These are phyloP conservation scores for Stegodyphus dumicola DNA, from an alignment of 1,140 invertebrate species.

Conservation along the genomic window DNA sequence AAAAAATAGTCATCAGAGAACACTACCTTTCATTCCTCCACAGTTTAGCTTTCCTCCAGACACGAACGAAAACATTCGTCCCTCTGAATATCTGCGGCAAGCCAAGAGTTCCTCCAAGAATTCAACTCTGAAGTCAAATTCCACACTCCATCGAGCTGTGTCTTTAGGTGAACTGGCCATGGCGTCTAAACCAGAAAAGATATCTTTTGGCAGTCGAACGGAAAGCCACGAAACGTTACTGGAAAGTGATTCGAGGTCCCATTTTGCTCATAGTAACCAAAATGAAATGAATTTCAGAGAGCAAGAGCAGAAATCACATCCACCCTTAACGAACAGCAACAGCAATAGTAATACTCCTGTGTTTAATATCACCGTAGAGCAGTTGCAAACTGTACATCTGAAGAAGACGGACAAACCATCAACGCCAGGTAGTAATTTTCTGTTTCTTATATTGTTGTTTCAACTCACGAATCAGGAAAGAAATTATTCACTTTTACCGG, in stretches of 20 bases:
- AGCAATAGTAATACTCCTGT: conserved; percentile 69
- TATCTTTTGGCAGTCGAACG: conserved; percentile 43
- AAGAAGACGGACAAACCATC: conserved; percentile 74
- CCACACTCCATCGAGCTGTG: conserved; percentile 43
- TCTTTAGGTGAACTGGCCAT: conserved; percentile 43
- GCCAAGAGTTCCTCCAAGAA: conserved; percentile 69
- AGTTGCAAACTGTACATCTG: conserved; percentile 84
- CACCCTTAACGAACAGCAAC: conserved; percentile 58
- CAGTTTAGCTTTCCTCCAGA: conserved; percentile 78
- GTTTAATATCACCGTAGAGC: conserved; percentile 85
- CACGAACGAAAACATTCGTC: conserved; percentile 86
- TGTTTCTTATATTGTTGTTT: too few species aligned
- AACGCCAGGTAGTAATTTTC: conserved; percentile 20
- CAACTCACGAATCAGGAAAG: too few species aligned
- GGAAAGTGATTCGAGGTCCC: conserved; percentile 50
- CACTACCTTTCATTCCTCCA: conserved; percentile 87
- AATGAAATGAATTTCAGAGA: conserved; percentile 6
- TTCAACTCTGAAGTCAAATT: conserved; percentile 45
- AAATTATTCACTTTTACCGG: too few species aligned
- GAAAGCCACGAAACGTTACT: conserved; percentile 55
- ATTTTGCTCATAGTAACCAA: conserved; percentile 12
- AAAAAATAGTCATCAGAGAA: conserved; percentile 65
- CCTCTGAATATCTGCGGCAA: conserved; percentile 88
- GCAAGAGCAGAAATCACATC: conserved; percentile 11
- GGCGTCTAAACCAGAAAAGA: conserved; percentile 30